Conservation (phyloP, 2,113 vertebrate species). For the Sakesphorus luctuosus region DNA sequence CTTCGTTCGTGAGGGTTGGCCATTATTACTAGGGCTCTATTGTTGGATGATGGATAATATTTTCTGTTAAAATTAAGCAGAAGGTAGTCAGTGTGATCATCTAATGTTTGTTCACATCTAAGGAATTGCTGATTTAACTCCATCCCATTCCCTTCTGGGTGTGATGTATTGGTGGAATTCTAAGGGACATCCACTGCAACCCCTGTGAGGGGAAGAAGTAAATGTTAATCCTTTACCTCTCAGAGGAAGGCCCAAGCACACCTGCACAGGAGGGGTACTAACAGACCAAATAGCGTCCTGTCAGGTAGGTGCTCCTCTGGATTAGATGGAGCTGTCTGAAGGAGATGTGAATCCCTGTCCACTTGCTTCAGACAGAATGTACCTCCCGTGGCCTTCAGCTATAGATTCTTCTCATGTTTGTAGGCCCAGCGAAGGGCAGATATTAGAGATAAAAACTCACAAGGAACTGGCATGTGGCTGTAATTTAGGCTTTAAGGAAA, state of each 20-base stretch:
- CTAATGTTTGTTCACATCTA: background rate
- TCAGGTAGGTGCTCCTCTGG: background rate
- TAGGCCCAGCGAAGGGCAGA: background rate
- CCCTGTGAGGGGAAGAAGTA: background rate
- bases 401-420: background rate
- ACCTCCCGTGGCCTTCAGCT: background rate
- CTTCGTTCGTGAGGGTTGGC: no score
- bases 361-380: background rate
- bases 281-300: background rate
- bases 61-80: background rate
- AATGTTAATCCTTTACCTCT: background rate
- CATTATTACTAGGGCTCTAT: background rate
- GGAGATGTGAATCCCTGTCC: background rate
- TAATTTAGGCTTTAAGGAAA: background rate
- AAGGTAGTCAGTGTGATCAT: background rate
- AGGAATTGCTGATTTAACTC: background rate
- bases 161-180: background rate
- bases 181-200: background rate
- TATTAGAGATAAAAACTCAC: background rate
- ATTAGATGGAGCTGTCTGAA: background rate
- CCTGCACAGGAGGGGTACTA: background rate
- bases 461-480: background rate
- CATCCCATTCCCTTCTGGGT: background rate
- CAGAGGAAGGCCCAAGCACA: background rate
- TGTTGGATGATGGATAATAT: fast-evolving